These are phyloP conservation scores for Ridgeia piscesae DNA, from an alignment of 1,140 invertebrate genomes.

Conservation along the genomic window DNA sequence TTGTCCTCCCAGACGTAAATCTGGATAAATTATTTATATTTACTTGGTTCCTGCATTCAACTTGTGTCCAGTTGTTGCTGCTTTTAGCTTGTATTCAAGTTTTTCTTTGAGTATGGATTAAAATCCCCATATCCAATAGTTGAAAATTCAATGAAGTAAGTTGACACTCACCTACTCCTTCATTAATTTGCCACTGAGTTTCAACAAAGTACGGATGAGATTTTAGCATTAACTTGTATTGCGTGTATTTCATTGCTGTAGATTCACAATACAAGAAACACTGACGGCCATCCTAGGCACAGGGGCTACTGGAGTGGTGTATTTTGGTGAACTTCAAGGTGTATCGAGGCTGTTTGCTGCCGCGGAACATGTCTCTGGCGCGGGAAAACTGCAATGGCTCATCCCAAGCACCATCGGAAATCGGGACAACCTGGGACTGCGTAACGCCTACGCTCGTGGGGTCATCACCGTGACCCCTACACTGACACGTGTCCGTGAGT, in stretches of 20 bases:
- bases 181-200: too few relatives aligned
- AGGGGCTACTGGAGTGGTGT: neutral
- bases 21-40: too few relatives aligned
- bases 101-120: too few relatives aligned
- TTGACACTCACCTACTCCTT: too few relatives aligned
- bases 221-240: too few relatives aligned
- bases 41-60: too few relatives aligned
- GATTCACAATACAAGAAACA: neutral
- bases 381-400: neutral
- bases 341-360: neutral
- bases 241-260: neutral
- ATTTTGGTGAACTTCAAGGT: neutral
- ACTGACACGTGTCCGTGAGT: conserved; percentile 35
- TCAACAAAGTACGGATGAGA: too few relatives aligned
- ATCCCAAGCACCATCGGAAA: conserved; percentile 27
- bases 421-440: conserved; percentile 32
- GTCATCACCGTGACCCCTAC: neutral
- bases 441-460: conserved; percentile 30
- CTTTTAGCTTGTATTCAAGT: too few relatives aligned
- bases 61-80: too few relatives aligned
- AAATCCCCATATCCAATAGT: too few relatives aligned
- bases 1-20: too few relatives aligned
- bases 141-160: too few relatives aligned
- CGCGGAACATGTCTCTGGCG: neutral
- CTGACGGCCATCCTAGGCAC: neutral